Percentiles rank a stretch among this genome's conserved stretches.
These are phyloP conservation scores for Syngnathus rostellatus DNA, from an alignment of 2,797 vertebrate genomes.

Conservation along the genomic window DNA sequence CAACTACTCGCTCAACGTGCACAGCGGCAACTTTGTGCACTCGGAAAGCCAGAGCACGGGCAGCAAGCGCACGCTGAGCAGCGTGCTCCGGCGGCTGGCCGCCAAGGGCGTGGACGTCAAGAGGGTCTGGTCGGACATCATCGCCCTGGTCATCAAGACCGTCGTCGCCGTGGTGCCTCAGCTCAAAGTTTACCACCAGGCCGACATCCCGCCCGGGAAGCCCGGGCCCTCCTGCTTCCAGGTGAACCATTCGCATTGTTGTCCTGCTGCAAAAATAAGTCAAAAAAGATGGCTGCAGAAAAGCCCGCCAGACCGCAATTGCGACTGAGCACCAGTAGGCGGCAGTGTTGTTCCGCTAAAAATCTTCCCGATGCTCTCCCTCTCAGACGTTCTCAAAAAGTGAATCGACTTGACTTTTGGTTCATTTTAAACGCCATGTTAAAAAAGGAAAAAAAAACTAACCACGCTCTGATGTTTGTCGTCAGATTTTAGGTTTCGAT, in stretches of 20 bases:
- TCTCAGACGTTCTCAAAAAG: too few species aligned
- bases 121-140: slow-evolving; percentile 94
- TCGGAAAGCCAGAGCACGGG: slow-evolving; percentile 86
- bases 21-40: slow-evolving; percentile 90
- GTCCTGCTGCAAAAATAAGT: too few species aligned
- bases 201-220: slow-evolving; percentile 85
- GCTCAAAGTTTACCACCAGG: slow-evolving; percentile 88
- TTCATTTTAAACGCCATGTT: neutral
- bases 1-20: slow-evolving; percentile 95
- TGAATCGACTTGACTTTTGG: too few species aligned
- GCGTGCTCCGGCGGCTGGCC: slow-evolving; percentile 82
- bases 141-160: slow-evolving; percentile 93
- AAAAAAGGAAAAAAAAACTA: too few species aligned
- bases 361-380: neutral
- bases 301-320: too few species aligned
- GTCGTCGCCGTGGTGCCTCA: slow-evolving; percentile 89
- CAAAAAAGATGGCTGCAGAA: too few species aligned
- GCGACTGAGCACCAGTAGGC: neutral
- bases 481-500: slow-evolving; percentile 95
- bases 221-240: slow-evolving; percentile 96
- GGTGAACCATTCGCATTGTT: slow-evolving; percentile 55
- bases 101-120: slow-evolving; percentile 87
- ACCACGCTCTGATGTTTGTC: neutral
- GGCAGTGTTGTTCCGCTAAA: neutral
- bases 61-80: slow-evolving; percentile 94